phyloP scores from a whole-genome alignment of 1,140 invertebrate genomes.

The Bradynema listronoti region DNA sequence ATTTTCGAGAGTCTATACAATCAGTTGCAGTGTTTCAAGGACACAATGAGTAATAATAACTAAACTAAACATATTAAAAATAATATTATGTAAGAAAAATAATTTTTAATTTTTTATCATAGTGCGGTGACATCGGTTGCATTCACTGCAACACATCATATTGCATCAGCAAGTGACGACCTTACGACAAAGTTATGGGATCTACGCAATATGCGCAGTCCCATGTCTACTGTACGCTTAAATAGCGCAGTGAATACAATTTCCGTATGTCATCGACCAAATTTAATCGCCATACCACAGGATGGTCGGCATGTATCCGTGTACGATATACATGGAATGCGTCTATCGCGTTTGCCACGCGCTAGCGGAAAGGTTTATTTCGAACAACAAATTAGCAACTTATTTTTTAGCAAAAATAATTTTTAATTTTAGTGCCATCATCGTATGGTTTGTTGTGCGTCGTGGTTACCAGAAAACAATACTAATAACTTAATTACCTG shows the following conservation, averaged over 20 bases:
- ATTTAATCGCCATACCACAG: constrained; percentile 84
- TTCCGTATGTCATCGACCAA: constrained; percentile 72
- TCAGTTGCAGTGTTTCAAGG: constrained; percentile 96
- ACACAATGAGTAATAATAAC: constrained; percentile 76
- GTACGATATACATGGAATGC: constrained; percentile 65
- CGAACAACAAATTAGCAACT: neutral
- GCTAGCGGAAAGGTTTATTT: constrained; percentile 52
- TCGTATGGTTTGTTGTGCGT: constrained; percentile 84
- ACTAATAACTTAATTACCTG: constrained; percentile 80
- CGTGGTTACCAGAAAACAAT: constrained; percentile 79
- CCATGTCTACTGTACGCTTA: constrained; percentile 80
- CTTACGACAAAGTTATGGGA: constrained; percentile 74
- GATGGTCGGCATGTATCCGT: constrained; percentile 57
- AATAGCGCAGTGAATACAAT: constrained; percentile 86
- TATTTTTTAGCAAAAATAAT: neutral
- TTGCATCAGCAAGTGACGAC: constrained; percentile 94
- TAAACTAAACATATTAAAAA: neutral
- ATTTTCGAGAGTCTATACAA: constrained; percentile 86
- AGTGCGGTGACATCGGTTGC: constrained; percentile 92
- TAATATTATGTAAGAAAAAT: constrained; percentile 3
- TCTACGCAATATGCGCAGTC: constrained; percentile 87
- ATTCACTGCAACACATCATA: constrained; percentile 86
- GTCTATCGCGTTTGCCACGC: constrained; percentile 75
- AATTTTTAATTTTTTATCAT: constrained; percentile 45
- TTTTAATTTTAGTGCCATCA: constrained; percentile 71